These are phyloP conservation scores for Galerucella calmariensis DNA, from an alignment of 2,888 invertebrate genomes.

Conservation along the genomic window DNA sequence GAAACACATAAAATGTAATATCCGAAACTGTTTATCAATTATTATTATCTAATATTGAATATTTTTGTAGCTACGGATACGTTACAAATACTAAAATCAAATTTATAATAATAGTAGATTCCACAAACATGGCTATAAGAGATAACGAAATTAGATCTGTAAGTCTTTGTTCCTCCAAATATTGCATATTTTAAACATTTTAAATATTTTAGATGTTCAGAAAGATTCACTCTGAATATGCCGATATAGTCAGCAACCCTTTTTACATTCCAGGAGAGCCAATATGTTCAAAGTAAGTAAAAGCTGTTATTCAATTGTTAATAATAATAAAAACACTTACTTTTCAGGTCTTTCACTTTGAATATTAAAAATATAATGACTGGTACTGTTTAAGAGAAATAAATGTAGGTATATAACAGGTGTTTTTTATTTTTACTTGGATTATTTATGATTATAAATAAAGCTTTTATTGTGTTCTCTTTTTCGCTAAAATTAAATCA, in stretches of 20 bases:
- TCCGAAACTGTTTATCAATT: slow-evolving; percentile 33
- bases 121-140: slow-evolving; percentile 85
- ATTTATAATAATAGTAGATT: slow-evolving; percentile 92
- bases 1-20: slow-evolving; percentile 95
- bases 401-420: not conserved
- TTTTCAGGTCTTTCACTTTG: slow-evolving; percentile 75
- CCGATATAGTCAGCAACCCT: slow-evolving; percentile 95
- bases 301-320: not conserved
- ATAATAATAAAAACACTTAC: slow-evolving; percentile 29
- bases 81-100: slow-evolving; percentile 98
- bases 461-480: too few species aligned
- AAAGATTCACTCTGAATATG: slow-evolving; percentile 90
- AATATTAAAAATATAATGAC: slow-evolving; percentile 72
- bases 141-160: slow-evolving; percentile 96
- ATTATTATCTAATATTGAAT: slow-evolving; percentile 6
- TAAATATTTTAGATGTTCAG: slow-evolving; percentile 71
- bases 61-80: slow-evolving; percentile 82
- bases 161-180: slow-evolving; percentile 54
- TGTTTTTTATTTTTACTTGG: too few species aligned
- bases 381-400: slow-evolving; percentile 55
- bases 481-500: not conserved
- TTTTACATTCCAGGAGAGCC: slow-evolving; percentile 95
- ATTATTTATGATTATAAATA: too few species aligned
- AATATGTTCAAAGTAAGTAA: slow-evolving; percentile 84
- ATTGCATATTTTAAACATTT: not conserved